A percentile compares a stretch with the other conserved stretches of the same genome.
Conservation (phyloP, 53 echinoderm and acorn worm species). For the Holothuria leucospilota region DNA sequence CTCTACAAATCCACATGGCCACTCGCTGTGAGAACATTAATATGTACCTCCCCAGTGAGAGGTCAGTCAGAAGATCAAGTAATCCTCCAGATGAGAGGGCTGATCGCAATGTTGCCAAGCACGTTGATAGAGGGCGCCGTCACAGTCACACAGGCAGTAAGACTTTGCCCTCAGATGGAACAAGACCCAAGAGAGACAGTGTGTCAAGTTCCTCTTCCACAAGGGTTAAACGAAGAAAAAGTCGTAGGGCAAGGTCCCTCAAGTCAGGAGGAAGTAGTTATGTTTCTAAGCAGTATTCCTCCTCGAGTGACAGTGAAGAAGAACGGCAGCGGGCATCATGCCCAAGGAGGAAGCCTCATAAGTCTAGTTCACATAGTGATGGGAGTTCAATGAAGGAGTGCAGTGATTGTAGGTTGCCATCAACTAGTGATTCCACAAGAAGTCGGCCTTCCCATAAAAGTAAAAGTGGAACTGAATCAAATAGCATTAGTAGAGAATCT, state of each 20-base stretch:
- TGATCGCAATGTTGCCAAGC: neutral
- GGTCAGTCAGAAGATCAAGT: neutral
- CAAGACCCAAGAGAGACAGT: constrained; percentile 3
- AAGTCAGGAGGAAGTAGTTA: constrained; percentile 3
- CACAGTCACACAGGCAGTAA: constrained; percentile 16
- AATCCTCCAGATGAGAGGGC: neutral
- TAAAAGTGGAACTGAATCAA: constrained; percentile 30
- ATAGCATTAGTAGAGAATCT: constrained; percentile 13
- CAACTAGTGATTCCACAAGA: constrained; percentile 18
- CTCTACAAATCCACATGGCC: constrained; percentile 48
- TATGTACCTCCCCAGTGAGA: neutral
- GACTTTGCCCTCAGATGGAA: neutral
- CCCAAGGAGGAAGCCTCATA: constrained; percentile 40
- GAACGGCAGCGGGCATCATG: constrained; percentile 25
- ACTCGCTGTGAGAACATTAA: constrained; percentile 30
- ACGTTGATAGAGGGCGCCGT: constrained; percentile 30
- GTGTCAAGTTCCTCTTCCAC: neutral
- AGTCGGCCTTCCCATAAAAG: neutral
- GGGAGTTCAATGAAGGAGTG: constrained; percentile 25
- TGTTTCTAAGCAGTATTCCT: constrained; percentile 7
- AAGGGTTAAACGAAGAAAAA: constrained; percentile 20
- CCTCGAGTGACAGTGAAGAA: constrained; percentile 51
- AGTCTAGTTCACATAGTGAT: constrained; percentile 20
- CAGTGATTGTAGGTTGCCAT: constrained; percentile 25
- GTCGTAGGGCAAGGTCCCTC: constrained; percentile 39